phyloP scores from a whole-genome alignment of 1,140 invertebrate genomes.

The Copidosoma floridanum region DNA sequence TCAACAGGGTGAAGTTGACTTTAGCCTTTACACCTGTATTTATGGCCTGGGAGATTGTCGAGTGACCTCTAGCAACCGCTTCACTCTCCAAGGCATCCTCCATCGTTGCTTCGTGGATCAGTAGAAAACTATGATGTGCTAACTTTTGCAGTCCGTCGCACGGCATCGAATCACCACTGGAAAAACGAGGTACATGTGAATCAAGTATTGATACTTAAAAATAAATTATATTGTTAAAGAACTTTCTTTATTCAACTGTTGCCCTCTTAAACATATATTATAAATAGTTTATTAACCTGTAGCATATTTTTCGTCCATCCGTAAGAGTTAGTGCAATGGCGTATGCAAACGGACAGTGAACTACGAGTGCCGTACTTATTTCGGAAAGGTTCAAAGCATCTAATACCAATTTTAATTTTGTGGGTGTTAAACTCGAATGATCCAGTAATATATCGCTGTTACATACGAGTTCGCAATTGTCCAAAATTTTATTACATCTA shows the following conservation, averaged over 20 bases:
- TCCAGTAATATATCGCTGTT: conserved; percentile 61
- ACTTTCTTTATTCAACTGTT: no score
- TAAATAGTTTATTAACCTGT: conserved; percentile 68
- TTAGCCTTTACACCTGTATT: conserved; percentile 77
- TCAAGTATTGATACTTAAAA: no score
- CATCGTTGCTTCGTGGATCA: conserved; percentile 98
- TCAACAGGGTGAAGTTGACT: conserved; percentile 83
- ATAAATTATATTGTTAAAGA: no score
- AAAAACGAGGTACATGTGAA: conserved; percentile 22
- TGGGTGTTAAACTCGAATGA: background rate
- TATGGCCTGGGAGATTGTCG: conserved; percentile 86
- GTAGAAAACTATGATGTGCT: conserved; percentile 78
- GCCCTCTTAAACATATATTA: no score
- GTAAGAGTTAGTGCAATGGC: conserved; percentile 69
- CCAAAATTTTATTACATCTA: conserved; percentile 67
- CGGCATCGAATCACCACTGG: conserved; percentile 89
- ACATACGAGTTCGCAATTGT: conserved; percentile 62
- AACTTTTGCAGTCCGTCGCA: conserved; percentile 72
- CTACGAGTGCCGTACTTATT: conserved; percentile 71
- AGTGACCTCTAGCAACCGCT: conserved; percentile 82
- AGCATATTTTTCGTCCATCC: conserved; percentile 78
- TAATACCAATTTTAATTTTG: conserved; percentile 28
- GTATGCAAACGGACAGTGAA: conserved; percentile 81
- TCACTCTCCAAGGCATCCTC: conserved; percentile 81
- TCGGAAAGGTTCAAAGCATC: conserved; percentile 52